phyloP scores from a whole-genome alignment of 2,888 invertebrate genomes.

The Apodemia zela region DNA sequence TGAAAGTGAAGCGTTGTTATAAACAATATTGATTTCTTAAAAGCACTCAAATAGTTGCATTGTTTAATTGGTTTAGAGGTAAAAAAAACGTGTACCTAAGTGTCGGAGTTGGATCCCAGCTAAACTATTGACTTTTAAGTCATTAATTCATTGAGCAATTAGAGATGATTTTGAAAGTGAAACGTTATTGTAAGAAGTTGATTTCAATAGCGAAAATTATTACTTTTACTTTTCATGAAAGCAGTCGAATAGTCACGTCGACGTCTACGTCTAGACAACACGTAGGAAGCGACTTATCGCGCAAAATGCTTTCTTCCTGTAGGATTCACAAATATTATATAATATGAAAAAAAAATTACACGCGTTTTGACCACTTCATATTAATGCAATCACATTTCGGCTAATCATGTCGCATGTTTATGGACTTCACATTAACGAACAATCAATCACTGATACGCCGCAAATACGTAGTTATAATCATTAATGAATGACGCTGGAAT shows the following conservation, averaged over 20 bases:
- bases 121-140: conserved; percentile 18
- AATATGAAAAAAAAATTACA: background rate
- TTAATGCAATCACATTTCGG: background rate
- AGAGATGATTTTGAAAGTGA: conserved; percentile 7
- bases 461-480: background rate
- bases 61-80: background rate
- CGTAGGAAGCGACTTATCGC: too few species aligned
- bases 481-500: conserved; percentile 3
- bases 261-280: too few species aligned
- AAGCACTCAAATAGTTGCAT: background rate
- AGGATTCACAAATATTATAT: too few species aligned
- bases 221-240: too few species aligned
- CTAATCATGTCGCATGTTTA: background rate
- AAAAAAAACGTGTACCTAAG: background rate
- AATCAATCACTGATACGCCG: background rate
- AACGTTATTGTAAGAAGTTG: background rate
- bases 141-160: conserved; percentile 17
- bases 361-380: background rate
- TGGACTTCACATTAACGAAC: background rate
- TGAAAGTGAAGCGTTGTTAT: background rate
- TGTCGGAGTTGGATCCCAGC: background rate
- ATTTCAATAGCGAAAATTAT: background rate
- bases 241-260: background rate
- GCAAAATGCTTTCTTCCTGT: too few species aligned
- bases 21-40: background rate